phyloP scores from a whole-genome alignment of 1,140 invertebrate genomes.

The Lithobius niger region DNA sequence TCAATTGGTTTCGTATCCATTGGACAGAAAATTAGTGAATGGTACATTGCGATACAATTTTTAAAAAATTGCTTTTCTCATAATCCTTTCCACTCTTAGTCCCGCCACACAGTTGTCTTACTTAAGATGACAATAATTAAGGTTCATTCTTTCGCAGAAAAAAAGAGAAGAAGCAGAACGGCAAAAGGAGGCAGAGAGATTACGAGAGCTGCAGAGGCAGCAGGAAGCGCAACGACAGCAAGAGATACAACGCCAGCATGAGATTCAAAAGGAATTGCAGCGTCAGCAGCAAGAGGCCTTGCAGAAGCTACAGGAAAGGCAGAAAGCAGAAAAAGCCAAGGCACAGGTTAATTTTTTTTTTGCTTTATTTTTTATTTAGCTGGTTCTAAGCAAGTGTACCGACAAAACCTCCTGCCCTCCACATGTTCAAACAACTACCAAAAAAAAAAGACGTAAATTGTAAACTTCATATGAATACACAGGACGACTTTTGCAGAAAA shows the following conservation, averaged over 20 bases:
- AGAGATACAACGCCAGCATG: conserved; percentile 5
- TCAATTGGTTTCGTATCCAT: too few species aligned
- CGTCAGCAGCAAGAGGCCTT: conserved; percentile 26
- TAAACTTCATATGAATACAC: too few species aligned
- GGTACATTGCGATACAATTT: too few species aligned
- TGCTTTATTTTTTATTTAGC: neutral
- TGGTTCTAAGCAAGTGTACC: neutral
- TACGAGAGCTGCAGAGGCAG: conserved; percentile 15
- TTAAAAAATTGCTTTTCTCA: too few species aligned
- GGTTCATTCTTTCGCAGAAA: conserved; percentile 8
- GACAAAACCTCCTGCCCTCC: too few species aligned
- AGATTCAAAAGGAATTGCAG: conserved; percentile 21
- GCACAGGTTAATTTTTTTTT: conserved; percentile 10
- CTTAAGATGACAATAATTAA: too few species aligned
- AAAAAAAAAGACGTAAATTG: too few species aligned
- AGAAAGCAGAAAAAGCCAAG: conserved; percentile 22
- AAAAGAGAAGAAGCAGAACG: conserved; percentile 17
- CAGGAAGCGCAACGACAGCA: conserved; percentile 9
- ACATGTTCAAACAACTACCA: too few species aligned
- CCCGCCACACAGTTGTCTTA: too few species aligned
- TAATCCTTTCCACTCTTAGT: too few species aligned
- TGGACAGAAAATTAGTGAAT: too few species aligned
- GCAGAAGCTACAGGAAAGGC: conserved; percentile 24
- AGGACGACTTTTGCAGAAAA: too few species aligned
- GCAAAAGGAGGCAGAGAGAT: conserved; percentile 14